phyloP scores from a whole-genome alignment of 2,113 vertebrate genomes.

The Sminthopsis crassicaudata region DNA sequence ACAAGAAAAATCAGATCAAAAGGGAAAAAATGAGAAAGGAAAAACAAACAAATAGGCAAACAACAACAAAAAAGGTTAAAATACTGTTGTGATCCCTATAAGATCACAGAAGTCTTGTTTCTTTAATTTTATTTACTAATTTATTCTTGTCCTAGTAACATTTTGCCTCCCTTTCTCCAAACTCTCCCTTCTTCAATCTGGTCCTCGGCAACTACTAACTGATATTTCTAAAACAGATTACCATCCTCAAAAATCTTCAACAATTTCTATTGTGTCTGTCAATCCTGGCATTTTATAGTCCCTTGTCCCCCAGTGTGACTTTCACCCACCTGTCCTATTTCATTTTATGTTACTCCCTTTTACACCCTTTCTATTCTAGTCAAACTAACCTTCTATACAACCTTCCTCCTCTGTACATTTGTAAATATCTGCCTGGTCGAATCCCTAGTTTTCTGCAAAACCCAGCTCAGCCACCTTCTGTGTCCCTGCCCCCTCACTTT shows the following conservation, averaged over 20 bases:
- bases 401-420: background rate
- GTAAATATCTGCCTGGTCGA: background rate
- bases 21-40: too few species aligned
- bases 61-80: too few species aligned
- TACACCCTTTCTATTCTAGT: background rate
- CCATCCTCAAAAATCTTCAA: background rate
- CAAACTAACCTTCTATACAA: background rate
- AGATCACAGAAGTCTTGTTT: background rate
- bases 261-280: background rate
- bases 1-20: too few species aligned
- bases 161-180: background rate
- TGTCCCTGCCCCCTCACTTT: background rate
- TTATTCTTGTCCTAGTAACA: background rate
- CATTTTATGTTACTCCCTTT: background rate
- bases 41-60: too few species aligned
- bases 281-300: background rate
- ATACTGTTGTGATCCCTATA: too few species aligned
- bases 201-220: background rate
- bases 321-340: background rate
- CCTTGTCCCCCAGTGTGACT: background rate
- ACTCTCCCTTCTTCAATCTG: background rate
- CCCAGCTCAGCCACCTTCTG: background rate
- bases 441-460: background rate
- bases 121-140: background rate
- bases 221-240: background rate